Conservation (phyloP, 2,797 vertebrate genomes). For the Onychomys leucogaster region DNA sequence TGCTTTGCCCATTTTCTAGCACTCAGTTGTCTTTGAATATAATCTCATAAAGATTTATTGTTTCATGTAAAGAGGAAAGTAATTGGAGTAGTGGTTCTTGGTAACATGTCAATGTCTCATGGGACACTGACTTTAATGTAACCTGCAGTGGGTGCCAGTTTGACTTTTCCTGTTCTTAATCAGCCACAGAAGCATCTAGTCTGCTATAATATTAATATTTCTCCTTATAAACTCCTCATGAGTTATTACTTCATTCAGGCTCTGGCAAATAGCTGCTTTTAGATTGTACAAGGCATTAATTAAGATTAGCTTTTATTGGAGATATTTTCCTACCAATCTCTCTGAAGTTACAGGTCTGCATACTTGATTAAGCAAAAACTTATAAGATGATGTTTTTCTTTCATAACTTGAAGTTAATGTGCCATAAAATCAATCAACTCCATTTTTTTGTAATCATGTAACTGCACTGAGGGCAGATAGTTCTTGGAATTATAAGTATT, state of each 20-base stretch:
- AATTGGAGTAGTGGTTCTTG: not conserved
- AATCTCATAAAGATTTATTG: not conserved
- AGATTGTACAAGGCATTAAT: constrained; percentile 14
- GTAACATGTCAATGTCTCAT: not conserved
- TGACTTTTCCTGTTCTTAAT: not conserved
- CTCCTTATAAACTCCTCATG: not conserved
- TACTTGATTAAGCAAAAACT: constrained; percentile 47
- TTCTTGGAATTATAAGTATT: constrained; percentile 31
- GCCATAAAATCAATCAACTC: not conserved
- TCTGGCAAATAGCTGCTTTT: constrained; percentile 18
- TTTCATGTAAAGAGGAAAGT: not conserved
- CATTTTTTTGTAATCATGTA: constrained; percentile 48
- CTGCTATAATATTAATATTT: constrained; percentile 13
- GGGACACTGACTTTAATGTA: not conserved
- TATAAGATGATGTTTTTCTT: not conserved
- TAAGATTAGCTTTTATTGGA: constrained; percentile 32
- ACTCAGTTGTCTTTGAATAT: not conserved
- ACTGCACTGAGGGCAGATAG: not conserved
- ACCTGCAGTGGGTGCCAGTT: not conserved
- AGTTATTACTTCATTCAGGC: not conserved
- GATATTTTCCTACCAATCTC: not conserved
- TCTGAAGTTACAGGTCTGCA: constrained; percentile 49
- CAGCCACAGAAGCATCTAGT: not conserved
- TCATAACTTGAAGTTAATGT: constrained; percentile 43
- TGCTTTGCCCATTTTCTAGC: not conserved